Percentiles rank a stretch among this genome's conserved stretches.
Evolutionary conservation across 1,140 invertebrate genomes (phyloP).

Genomic region (Meloidogyne exigua): DNA sequence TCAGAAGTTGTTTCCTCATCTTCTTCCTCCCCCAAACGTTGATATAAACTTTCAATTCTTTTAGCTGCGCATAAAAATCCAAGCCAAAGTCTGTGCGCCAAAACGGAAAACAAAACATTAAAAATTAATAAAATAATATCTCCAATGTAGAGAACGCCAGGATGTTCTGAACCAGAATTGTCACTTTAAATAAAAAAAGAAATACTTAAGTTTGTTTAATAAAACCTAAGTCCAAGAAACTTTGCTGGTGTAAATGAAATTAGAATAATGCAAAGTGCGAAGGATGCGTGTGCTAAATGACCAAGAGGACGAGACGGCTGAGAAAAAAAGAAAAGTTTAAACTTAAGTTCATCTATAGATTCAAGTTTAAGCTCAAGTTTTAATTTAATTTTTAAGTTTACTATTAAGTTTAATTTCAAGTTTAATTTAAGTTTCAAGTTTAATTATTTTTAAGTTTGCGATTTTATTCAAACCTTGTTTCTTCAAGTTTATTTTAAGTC

Average conservation of each 20-base stretch:
- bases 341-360: neutral
- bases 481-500: too few relatives aligned
- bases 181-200: slow-evolving; percentile 16
- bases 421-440: neutral
- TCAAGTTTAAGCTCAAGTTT: neutral
- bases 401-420: neutral
- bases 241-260: slow-evolving; percentile 49
- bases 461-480: too few relatives aligned
- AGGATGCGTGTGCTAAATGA: slow-evolving; percentile 31
- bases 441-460: neutral
- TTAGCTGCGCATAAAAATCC: slow-evolving; percentile 27
- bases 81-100: slow-evolving; percentile 37
- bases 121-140: slow-evolving; percentile 37
- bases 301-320: slow-evolving; percentile 18
- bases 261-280: slow-evolving; percentile 37
- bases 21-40: slow-evolving; percentile 26
- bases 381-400: neutral
- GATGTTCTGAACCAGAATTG: slow-evolving; percentile 31
- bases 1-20: slow-evolving; percentile 10
- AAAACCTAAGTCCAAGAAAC: slow-evolving; percentile 33
- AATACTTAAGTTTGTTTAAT: neutral
- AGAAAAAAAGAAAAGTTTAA: neutral
- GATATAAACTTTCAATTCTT: slow-evolving; percentile 21
- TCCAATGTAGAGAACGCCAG: slow-evolving; percentile 26
- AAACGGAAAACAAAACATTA: slow-evolving; percentile 36